A percentile compares a stretch with the other conserved stretches of the same genome.
phyloP scores from a whole-genome alignment of 1,140 invertebrate genomes.

The Pogonomyrmex californicus region DNA sequence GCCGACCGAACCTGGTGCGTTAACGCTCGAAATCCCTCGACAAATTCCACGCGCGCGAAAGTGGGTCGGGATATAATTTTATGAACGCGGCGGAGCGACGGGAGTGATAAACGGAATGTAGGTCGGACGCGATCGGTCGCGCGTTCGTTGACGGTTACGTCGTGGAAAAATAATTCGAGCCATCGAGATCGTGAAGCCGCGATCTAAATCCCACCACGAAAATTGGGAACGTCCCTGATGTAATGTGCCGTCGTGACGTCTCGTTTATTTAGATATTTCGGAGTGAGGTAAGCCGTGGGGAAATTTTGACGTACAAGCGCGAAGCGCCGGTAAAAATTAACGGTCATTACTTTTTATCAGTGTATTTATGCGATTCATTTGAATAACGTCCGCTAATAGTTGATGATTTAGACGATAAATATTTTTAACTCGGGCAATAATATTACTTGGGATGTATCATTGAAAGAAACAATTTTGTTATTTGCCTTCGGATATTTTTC shows the following conservation, averaged over 20 bases:
- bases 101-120: constrained; percentile 65
- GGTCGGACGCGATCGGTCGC: constrained; percentile 52
- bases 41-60: constrained; percentile 42
- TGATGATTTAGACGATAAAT: not conserved
- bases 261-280: constrained; percentile 32
- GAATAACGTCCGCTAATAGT: not conserved
- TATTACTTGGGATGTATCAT: not conserved
- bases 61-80: constrained; percentile 68
- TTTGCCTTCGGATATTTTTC: not conserved
- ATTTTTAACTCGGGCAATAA: not conserved
- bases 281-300: too few relatives aligned
- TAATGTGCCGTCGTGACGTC: constrained; percentile 10
- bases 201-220: constrained; percentile 49
- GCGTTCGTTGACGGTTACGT: constrained; percentile 58
- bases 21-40: constrained; percentile 57
- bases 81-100: constrained; percentile 56
- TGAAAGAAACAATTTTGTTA: not conserved
- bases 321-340: not conserved
- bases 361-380: not conserved
- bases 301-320: constrained; percentile 2
- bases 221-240: constrained; percentile 22
- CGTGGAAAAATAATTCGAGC: constrained; percentile 54
- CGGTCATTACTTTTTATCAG: not conserved
- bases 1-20: not conserved
- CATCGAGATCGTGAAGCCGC: constrained; percentile 35